phyloP scores from a whole-genome alignment of 2,113 vertebrate genomes.

The Paralichthys olivaceus region DNA sequence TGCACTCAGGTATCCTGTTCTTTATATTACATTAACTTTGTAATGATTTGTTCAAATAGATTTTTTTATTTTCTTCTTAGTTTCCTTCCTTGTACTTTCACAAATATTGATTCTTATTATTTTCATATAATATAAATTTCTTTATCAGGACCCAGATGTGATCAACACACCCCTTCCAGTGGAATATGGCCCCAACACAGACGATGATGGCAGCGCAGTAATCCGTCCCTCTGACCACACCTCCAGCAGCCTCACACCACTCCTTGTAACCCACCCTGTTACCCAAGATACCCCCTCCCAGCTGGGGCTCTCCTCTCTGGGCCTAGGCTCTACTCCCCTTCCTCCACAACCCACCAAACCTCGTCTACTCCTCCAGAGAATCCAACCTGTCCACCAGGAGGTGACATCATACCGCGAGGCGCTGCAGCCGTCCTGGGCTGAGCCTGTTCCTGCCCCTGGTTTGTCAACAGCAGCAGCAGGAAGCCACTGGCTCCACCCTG shows the following conservation, averaged over 20 bases:
- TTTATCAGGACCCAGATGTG: constrained; percentile 89
- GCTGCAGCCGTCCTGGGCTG: constrained; percentile 78
- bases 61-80: background rate
- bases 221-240: constrained; percentile 79
- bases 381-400: constrained; percentile 80
- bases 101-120: background rate
- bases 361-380: constrained; percentile 70
- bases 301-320: constrained; percentile 56
- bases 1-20: constrained; percentile 88
- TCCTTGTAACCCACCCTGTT: constrained; percentile 78
- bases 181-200: constrained; percentile 83
- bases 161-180: constrained; percentile 89
- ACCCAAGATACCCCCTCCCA: constrained; percentile 70
- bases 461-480: constrained; percentile 29
- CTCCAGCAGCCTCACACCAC: constrained; percentile 82
- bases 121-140: background rate
- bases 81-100: background rate
- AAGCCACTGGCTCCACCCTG: constrained; percentile 72
- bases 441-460: constrained; percentile 70
- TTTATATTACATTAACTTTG: background rate
- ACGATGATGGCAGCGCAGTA: constrained; percentile 83
- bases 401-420: constrained; percentile 78
- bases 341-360: constrained; percentile 75
- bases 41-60: background rate
- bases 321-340: constrained; percentile 34